Evolutionary conservation across 1,140 invertebrate genomes (phyloP).

Genomic region (Vanessa atalanta): DNA sequence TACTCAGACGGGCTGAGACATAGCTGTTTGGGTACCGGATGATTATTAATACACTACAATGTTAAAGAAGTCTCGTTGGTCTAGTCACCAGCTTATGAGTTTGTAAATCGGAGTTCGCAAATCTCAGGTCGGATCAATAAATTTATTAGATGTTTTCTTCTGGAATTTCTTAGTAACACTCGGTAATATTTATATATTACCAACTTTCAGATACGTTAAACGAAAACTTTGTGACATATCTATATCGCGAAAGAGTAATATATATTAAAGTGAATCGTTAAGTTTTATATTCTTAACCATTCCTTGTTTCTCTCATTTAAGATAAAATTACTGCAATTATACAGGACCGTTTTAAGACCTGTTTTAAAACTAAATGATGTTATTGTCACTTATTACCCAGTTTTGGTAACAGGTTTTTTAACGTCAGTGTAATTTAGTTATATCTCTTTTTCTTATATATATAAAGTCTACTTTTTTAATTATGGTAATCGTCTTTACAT

Average conservation of each 20-base stretch:
- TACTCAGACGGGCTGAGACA: no score
- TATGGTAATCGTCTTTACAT: no score
- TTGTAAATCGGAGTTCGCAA: no score
- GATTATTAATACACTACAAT: no score
- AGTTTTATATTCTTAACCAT: conserved; percentile 22
- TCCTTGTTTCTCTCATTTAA: conserved; percentile 5
- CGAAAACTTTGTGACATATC: neutral
- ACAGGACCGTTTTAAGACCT: conserved; percentile 4
- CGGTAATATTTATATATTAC: no score
- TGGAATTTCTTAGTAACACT: no score
- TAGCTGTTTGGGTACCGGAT: no score
- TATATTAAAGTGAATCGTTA: conserved; percentile 5
- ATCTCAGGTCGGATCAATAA: no score
- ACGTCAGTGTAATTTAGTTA: neutral
- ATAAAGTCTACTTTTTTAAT: neutral
- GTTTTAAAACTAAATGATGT: neutral
- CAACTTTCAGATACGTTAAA: no score
- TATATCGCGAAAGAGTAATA: neutral
- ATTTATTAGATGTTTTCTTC: no score
- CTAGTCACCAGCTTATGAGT: no score
- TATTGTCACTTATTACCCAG: conserved; percentile 10
- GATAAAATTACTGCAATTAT: conserved; percentile 28
- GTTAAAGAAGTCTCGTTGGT: no score
- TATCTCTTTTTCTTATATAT: neutral
- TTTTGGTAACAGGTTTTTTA: conserved; percentile 7